phyloP scores from a whole-genome alignment of 2,888 invertebrate species.

The Chaetogeoica ovagalla region DNA sequence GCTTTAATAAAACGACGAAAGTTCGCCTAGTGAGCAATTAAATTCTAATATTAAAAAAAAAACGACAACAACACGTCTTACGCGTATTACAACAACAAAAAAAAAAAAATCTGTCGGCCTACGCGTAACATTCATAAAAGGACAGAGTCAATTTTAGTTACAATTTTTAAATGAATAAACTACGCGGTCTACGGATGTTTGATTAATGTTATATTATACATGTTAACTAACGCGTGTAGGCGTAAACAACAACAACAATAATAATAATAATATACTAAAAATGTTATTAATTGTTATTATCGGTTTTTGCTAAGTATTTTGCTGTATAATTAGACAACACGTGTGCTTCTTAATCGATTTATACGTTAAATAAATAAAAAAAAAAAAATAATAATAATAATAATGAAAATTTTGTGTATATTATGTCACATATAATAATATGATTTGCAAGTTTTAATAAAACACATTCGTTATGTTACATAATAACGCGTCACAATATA shows the following conservation, averaged over 20 bases:
- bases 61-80: background rate
- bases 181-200: background rate
- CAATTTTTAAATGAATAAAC: background rate
- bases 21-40: background rate
- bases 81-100: background rate
- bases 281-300: background rate
- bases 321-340: no score
- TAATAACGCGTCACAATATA: no score
- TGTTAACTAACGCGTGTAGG: background rate
- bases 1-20: background rate
- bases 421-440: no score
- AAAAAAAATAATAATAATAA: no score
- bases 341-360: no score
- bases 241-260: background rate
- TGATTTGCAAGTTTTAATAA: no score
- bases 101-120: background rate
- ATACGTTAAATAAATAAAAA: no score
- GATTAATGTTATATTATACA: background rate
- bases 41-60: background rate
- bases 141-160: slow-evolving; percentile 1
- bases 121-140: slow-evolving; percentile 2
- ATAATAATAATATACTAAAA: background rate
- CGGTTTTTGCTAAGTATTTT: background rate
- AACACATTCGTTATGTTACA: no score
- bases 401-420: no score